Evolutionary conservation across 2,888 invertebrate species (phyloP), one percentile per base, ranked within the genome.

Genomic region (Carabus problematicus): DNA sequence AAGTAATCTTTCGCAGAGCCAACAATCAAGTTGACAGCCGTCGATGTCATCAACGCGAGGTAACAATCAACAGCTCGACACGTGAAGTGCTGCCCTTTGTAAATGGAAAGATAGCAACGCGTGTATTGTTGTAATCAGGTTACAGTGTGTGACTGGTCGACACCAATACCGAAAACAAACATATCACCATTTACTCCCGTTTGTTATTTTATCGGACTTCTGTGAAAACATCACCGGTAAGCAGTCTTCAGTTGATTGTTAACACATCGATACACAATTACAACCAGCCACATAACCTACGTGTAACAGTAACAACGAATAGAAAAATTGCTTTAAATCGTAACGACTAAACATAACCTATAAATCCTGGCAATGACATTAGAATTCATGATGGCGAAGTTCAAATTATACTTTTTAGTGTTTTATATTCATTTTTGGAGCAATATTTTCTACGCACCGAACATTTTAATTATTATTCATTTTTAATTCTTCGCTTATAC

Each of bases 191-290:
- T 67, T 67, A 41, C 29, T 29, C 67, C 39, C 60, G 60, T 45
- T 56, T 67, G 67, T 67, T 67, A 67, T 67, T 67, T 67, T 67
- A 67, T 67, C 59, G 58, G 58, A 66, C 66, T 66, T 66, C 58
- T 41, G n/a, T n/a, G 47, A 62, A 61, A 62, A 62, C 62, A 62
- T 47, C 47, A 39, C 45, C 39, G 40, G 40, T 41, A 56, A 56
- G 12, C 29, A 14, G 40, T 45, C 60, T 29, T 19, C 29, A n/a
- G n/a, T n/a, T n/a, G n/a, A n/a, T n/a, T n/a, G n/a, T n/a, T n/a
- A 40, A 40, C 58, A 42, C 43, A 59, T 59, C 43, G 12, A 43
- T 29, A 60, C 45, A 29, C 45, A 60, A 42, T 45, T 42, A 29
- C 45, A 45, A n/a, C n/a, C 42, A 54, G 63, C 54, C 63, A 64